phyloP scores from a whole-genome alignment of 2,113 vertebrate genomes.

The Setophaga petechia region DNA sequence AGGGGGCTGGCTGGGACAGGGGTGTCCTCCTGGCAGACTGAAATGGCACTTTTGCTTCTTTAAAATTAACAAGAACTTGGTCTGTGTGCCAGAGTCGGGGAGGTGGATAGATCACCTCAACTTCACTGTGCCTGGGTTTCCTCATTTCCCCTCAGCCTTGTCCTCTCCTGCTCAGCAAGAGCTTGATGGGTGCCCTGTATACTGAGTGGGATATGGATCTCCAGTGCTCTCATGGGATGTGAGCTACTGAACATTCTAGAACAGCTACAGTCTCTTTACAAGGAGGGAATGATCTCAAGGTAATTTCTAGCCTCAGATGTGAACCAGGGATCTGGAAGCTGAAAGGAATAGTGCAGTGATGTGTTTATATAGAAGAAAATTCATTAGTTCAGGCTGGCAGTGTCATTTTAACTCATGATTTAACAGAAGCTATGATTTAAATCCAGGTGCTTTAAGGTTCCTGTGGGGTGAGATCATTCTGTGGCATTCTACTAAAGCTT shows the following conservation, averaged over 20 bases:
- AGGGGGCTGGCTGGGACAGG: neutral
- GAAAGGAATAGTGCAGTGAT: neutral
- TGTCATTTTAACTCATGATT: neutral
- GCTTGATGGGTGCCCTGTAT: neutral
- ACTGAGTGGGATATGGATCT: neutral
- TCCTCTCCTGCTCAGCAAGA: neutral
- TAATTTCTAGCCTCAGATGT: neutral
- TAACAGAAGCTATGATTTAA: neutral
- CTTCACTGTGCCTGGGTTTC: neutral
- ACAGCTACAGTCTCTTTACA: neutral
- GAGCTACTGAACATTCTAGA: neutral
- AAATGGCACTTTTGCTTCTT: neutral
- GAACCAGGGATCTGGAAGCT: neutral
- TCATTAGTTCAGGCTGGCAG: neutral
- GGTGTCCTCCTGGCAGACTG: neutral
- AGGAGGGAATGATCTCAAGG: neutral
- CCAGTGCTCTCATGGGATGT: neutral
- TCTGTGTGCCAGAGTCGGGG: fast-evolving
- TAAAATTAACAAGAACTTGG: neutral
- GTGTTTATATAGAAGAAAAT: conserved; percentile 25
- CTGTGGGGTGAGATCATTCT: neutral
- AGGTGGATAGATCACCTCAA: neutral
- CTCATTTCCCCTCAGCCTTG: neutral
- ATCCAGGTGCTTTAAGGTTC: neutral
- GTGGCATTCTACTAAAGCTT: neutral